Percentiles rank a stretch among this genome's conserved stretches.
These are phyloP conservation scores for Ornithoptera priamus DNA, from an alignment of 2,888 invertebrate genomes.

Conservation along the genomic window DNA sequence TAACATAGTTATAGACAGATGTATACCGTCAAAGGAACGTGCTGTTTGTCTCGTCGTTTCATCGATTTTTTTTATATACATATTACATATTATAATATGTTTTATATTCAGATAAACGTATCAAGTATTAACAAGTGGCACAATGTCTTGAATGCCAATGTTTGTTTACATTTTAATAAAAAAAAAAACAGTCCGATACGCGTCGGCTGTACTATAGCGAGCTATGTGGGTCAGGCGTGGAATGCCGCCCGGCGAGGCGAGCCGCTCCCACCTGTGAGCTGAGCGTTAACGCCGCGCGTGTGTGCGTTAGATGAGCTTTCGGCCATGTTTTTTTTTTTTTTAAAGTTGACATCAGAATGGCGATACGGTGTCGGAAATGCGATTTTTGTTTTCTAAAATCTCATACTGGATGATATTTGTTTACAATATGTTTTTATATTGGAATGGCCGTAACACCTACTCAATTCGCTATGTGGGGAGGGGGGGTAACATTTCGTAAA, in stretches of 20 bases:
- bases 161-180: conserved; percentile 29
- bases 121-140: neutral
- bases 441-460: too few relatives aligned
- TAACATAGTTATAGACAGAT: too few relatives aligned
- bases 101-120: neutral
- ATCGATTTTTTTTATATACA: too few relatives aligned
- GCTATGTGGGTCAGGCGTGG: conserved; percentile 73
- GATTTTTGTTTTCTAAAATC: conserved; percentile 15
- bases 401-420: neutral
- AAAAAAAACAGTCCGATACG: conserved; percentile 37
- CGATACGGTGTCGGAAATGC: conserved; percentile 25
- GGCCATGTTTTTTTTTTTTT: conserved; percentile 24
- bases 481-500: too few relatives aligned
- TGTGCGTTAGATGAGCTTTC: conserved; percentile 34
- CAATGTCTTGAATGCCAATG: conserved; percentile 18
- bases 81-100: neutral
- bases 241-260: conserved; percentile 70
- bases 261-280: conserved; percentile 70
- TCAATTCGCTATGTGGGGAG: too few relatives aligned
- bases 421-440: neutral
- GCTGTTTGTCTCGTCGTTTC: too few relatives aligned
- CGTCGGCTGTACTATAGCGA: conserved; percentile 38
- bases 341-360: conserved; percentile 16
- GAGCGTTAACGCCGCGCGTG: conserved; percentile 33
- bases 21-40: too few relatives aligned